Conservation (phyloP, 2,113 vertebrate genomes). For the Paracanthobrama guichenoti region DNA sequence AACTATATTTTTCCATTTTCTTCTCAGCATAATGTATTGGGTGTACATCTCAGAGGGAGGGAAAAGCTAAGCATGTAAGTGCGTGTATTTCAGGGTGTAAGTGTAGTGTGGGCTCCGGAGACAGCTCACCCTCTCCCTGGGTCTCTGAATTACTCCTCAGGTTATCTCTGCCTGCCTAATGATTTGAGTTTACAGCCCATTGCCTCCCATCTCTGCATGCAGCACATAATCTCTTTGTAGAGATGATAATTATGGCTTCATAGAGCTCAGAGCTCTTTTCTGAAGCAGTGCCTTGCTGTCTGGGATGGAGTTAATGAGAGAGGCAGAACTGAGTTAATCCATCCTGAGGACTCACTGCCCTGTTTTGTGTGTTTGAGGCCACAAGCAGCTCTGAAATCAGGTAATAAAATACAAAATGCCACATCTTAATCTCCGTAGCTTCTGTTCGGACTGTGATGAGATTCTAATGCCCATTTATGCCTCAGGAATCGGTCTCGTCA, state of each 20-base stretch:
- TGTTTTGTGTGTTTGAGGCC: background rate
- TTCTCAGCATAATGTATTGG: background rate
- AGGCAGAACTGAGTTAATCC: slow-evolving; percentile 25
- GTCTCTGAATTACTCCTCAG: slow-evolving; percentile 10
- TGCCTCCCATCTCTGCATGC: slow-evolving; percentile 31
- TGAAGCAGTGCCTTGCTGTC: slow-evolving; percentile 6
- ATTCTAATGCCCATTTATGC: background rate
- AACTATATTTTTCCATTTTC: background rate
- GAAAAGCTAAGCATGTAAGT: background rate
- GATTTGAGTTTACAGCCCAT: slow-evolving; percentile 45
- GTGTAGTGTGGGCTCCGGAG: slow-evolving; percentile 8
- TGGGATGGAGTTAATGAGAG: slow-evolving; percentile 18
- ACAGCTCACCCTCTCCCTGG: background rate
- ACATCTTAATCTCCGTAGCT: slow-evolving; percentile 15
- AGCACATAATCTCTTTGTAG: slow-evolving; percentile 22
- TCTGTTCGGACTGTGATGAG: background rate
- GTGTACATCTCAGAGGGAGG: slow-evolving; percentile 8
- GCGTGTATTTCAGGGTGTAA: background rate
- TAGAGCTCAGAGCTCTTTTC: slow-evolving; percentile 14
- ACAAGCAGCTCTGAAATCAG: slow-evolving; percentile 20
- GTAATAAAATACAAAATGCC: slow-evolving; percentile 29
- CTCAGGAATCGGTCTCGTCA: background rate
- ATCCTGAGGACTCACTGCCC: slow-evolving; percentile 20
- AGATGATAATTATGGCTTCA: slow-evolving; percentile 31
- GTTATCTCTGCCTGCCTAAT: slow-evolving; percentile 35